These are phyloP conservation scores for Arctopsyche grandis DNA, from an alignment of 1,140 invertebrate species.

Conservation along the genomic window DNA sequence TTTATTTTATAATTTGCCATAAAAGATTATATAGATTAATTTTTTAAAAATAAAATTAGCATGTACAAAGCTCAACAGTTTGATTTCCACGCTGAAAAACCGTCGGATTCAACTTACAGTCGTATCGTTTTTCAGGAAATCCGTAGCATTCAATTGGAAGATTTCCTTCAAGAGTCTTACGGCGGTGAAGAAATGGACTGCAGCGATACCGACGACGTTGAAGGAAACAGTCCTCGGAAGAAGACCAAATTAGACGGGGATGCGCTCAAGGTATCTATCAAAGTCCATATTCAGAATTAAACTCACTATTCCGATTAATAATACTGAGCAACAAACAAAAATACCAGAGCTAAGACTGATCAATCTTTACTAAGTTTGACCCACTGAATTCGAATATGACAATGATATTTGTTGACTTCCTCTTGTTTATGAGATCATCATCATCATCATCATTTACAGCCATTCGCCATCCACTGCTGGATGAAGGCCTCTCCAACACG, in stretches of 20 bases:
- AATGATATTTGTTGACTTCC: too few relatives aligned
- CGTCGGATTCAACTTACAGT: too few relatives aligned
- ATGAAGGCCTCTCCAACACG: too few relatives aligned
- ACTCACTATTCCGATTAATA: too few relatives aligned
- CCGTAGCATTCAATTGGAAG: constrained; percentile 77
- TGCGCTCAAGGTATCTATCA: constrained; percentile 41
- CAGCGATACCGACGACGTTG: constrained; percentile 76
- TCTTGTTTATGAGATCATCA: too few relatives aligned
- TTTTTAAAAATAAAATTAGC: neutral
- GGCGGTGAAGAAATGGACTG: constrained; percentile 85
- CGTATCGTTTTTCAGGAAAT: constrained; percentile 71
- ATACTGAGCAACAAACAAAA: too few relatives aligned
- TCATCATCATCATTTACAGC: too few relatives aligned
- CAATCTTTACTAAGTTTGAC: too few relatives aligned
- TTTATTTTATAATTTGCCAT: neutral
- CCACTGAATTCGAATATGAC: too few relatives aligned
- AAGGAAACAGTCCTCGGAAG: constrained; percentile 61
- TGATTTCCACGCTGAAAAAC: too few relatives aligned
- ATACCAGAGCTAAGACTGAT: too few relatives aligned
- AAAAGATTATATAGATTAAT: neutral
- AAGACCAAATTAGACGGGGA: constrained; percentile 58
- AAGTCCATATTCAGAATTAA: neutral
- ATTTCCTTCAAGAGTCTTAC: constrained; percentile 71
- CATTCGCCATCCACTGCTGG: too few relatives aligned
- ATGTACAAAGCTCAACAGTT: neutral